These are phyloP conservation scores for Spodoptera littoralis DNA, from an alignment of 2,888 invertebrate species.

Conservation along the genomic window DNA sequence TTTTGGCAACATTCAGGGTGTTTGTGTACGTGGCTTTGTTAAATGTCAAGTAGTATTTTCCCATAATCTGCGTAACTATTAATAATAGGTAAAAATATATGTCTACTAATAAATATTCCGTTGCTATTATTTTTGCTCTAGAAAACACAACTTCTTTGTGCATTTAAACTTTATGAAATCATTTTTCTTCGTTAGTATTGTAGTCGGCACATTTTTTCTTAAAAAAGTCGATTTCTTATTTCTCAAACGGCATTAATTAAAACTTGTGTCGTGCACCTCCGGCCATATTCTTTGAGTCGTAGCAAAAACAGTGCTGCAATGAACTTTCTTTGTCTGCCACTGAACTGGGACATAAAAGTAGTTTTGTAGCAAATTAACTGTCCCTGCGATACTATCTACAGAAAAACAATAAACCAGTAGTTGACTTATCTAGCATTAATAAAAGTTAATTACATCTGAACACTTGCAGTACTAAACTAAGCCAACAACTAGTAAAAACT, in stretches of 20 bases:
- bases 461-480: no score
- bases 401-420: not conserved
- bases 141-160: not conserved
- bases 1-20: not conserved
- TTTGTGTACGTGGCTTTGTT: conserved; percentile 1
- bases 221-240: conserved; percentile 21
- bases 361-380: not conserved
- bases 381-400: no score
- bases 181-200: conserved; percentile 8
- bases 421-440: not conserved
- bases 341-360: conserved; percentile 10
- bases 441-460: no score
- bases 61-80: no score
- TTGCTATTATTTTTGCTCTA: not conserved
- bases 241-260: conserved; percentile 42
- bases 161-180: not conserved
- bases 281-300: conserved; percentile 25
- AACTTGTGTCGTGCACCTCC: conserved; percentile 31
- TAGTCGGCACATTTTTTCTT: conserved; percentile 13
- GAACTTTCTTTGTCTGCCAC: conserved; percentile 32
- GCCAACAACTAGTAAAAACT: no score
- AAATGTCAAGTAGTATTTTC: not conserved
- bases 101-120: no score
- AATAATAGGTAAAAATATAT: no score
- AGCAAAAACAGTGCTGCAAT: conserved; percentile 24